Evolutionary conservation across 2,888 invertebrate genomes (phyloP), one percentile per base, ranked within the genome.

Genomic region (Catocala nupta): DNA sequence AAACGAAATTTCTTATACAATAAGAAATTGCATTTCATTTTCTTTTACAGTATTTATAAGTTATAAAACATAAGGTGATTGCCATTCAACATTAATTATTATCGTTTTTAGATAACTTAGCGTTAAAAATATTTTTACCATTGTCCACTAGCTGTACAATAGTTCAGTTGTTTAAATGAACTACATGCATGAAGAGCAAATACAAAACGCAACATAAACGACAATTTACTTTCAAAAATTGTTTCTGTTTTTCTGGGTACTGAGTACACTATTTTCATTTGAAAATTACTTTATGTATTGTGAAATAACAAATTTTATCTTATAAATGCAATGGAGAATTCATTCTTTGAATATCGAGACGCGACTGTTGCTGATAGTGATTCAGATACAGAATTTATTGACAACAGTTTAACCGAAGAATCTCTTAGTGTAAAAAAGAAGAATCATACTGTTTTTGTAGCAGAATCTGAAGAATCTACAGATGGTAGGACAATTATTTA

Each of bases 311-410:
- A 9, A 49, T 51, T 33, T 45, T 51, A 54, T n/a, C 10, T 59
- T 33, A 48, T 36, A 49, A 83, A 36, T 33, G n/a, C 59, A 56
- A 93, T 92, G 92, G 92, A 93, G 51, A 89, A 80, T 80, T 92
- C 93, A 63, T 92, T 92, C 73, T 88, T 88, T 79, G 91, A 93
- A 81, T 92, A 91, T 76, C 92, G 91, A 70, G 83, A 90, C 67
- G 80, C 83, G 43, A 86, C 87, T 54, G 82, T 71, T 58, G 81
- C 65, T 12, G 80, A 81, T 53, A 89, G 85, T 76, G 89, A 83
- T 59, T 89, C 90, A 0, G 92, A 90, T 60, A 70, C 81, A 1
- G 93, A 91, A 79, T 71, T 90, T 80, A 91, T 92, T 66, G 91
- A 93, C 68, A 83, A 87, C 63, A 93, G 93, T 81, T 62, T 84